A percentile compares a stretch with the other conserved stretches of the same genome.
phyloP scores from a whole-genome alignment of 1,140 invertebrate species.

The Drosophila lini region DNA sequence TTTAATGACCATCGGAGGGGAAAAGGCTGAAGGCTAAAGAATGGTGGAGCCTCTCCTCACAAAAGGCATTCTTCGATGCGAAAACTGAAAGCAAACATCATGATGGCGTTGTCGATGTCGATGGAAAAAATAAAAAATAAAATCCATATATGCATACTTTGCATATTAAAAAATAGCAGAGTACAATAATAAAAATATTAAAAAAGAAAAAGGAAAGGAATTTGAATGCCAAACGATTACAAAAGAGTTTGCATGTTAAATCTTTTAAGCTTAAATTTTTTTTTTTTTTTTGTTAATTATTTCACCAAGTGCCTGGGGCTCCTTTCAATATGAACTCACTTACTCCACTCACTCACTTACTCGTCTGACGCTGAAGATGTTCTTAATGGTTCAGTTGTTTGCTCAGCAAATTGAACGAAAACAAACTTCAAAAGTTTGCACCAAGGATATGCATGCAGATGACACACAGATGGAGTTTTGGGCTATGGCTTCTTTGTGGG shows the following conservation, averaged over 20 bases:
- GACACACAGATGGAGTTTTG: conserved; percentile 9
- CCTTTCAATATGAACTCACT: conserved; percentile 9
- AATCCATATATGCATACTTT: conserved; percentile 49
- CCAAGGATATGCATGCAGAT: conserved; percentile 32
- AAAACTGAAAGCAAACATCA: conserved; percentile 45
- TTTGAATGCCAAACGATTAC: conserved; percentile 25
- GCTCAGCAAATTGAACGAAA: conserved; percentile 75
- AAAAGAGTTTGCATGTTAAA: conserved; percentile 10
- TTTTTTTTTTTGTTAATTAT: conserved; percentile 46
- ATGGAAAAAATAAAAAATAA: conserved; percentile 39
- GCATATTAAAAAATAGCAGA: conserved; percentile 36
- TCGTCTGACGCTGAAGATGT: conserved; percentile 41
- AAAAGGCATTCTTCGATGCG: conserved; percentile 44
- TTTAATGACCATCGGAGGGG: conserved; percentile 63
- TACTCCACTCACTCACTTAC: neutral
- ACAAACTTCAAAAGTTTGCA: conserved; percentile 72
- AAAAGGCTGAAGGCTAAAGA: conserved; percentile 9
- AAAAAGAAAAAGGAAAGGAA: conserved; percentile 1
- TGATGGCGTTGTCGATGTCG: conserved; percentile 1
- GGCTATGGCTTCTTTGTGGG: neutral
- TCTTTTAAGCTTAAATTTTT: conserved; percentile 23
- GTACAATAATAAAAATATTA: neutral
- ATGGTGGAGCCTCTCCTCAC: conserved; percentile 16
- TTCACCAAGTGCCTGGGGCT: conserved; percentile 13
- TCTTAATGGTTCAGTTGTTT: conserved; percentile 70